Conservation (phyloP, 2,888 invertebrate species). For the Eupithecia insigniata region DNA sequence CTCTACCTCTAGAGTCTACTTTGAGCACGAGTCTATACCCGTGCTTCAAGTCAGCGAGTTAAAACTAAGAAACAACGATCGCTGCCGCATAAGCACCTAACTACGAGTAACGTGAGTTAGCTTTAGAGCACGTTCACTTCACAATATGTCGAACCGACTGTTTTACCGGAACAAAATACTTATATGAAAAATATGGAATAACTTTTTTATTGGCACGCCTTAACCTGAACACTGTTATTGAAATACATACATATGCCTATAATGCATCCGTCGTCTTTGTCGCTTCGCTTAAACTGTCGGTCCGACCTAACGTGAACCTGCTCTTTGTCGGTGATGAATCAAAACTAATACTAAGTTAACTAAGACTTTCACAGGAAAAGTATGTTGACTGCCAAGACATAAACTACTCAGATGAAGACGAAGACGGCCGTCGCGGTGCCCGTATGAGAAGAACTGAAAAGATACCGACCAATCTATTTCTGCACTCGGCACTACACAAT, state of each 20-base stretch:
- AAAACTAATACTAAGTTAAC: background rate
- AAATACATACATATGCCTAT: no score
- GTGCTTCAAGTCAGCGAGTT: background rate
- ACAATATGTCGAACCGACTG: no score
- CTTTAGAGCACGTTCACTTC: no score
- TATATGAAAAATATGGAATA: no score
- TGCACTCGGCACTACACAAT: conserved; percentile 71
- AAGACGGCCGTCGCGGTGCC: conserved; percentile 49
- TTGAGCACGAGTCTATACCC: no score
- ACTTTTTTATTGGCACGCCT: no score
- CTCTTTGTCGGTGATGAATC: background rate
- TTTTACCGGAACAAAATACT: no score
- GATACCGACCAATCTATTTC: conserved; percentile 64
- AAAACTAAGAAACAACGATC: background rate
- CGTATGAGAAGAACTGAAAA: conserved; percentile 50
- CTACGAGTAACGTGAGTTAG: no score
- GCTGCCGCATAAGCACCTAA: background rate
- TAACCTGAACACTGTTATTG: no score
- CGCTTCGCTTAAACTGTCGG: background rate
- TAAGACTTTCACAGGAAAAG: conserved; percentile 61
- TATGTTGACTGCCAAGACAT: conserved; percentile 77
- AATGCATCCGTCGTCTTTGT: background rate
- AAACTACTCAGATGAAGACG: conserved; percentile 69
- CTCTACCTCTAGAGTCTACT: no score
- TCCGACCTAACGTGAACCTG: background rate